Conservation (phyloP, 2,888 invertebrate species). For the Sepioteuthis lessoniana region DNA sequence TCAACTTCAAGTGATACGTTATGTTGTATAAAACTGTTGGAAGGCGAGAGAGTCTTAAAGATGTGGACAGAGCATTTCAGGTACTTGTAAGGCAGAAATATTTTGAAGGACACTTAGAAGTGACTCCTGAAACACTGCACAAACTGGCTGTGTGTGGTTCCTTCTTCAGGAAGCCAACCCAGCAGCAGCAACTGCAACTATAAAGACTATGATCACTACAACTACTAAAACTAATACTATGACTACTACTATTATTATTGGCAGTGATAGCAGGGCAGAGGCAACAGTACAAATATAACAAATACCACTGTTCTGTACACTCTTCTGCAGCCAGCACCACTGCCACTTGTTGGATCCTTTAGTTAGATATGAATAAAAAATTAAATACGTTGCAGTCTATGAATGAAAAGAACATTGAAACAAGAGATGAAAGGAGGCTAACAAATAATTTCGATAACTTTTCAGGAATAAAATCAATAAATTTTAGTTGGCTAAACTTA, state of each 20-base stretch:
- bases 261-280: neutral
- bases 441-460: neutral
- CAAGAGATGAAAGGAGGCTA: neutral
- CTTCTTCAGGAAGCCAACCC: constrained; percentile 7
- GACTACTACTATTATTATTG: neutral
- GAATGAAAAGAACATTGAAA: neutral
- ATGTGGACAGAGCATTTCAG: constrained; percentile 33
- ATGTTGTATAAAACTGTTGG: neutral
- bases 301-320: neutral
- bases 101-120: constrained; percentile 33
- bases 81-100: constrained; percentile 33
- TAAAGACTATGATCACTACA: neutral
- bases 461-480: neutral
- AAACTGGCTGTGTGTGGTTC: neutral
- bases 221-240: neutral
- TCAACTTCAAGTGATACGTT: neutral
- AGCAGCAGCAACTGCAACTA: neutral
- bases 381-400: neutral
- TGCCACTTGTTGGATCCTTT: neutral
- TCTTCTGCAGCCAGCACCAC: neutral
- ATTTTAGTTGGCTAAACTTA: neutral
- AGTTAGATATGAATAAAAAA: neutral
- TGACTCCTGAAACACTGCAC: constrained; percentile 33
- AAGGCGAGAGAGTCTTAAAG: constrained; percentile 25
- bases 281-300: neutral